Evolutionary conservation across 2,797 vertebrate genomes (phyloP), one percentile per base, ranked within the genome.

Genomic region (Acropternis orthonyx): DNA sequence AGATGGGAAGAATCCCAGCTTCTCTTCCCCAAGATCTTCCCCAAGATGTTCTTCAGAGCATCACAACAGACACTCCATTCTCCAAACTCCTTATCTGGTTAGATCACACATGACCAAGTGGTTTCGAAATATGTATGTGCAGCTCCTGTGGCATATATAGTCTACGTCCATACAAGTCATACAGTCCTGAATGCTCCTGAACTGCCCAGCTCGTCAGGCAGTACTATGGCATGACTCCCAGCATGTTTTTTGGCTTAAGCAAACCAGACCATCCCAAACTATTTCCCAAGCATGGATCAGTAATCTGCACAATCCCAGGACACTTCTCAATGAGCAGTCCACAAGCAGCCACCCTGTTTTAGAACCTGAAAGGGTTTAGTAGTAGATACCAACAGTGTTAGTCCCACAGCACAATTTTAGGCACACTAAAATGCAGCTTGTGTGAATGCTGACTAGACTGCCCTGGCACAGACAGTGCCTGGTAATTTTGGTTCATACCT

Each of bases 51-150:
- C 18, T 78, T 68, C 18, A 13, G 27, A 67, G 14, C 28, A 83
- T 8, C 0, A 0, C 8, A 56, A 43, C 21, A 48, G 22, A 51
- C 7, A 18, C 10, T 37, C 24, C 12, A 28, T 18, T 72, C 37
- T 58, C 36, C 48, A 54, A 46, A 63, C 22, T 36, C 28, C 48
- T 62, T 27, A 44, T 19, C n/a, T 39, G 20, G 4, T 41, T 39
- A 54, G 16, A 43, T 54, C 23, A 65, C 14, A 5, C 2, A 23
- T 0, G 1, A 44, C 11, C 37, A 52, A 41, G 21, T 6, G 7
- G 44, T 92, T 69, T 80, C 19, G 48, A 71, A 89, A 32, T 9
- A 37, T 34, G 20, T 56, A 22, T 0, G 0, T n/a, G 18, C 7
- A 58, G 23, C 21, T 66, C 39, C 36, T 30, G 17, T 43, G 36